Percentiles rank a stretch among this genome's conserved stretches.
Conservation (phyloP, 2,113 vertebrate species). For the Entomyzon cyanotis region DNA sequence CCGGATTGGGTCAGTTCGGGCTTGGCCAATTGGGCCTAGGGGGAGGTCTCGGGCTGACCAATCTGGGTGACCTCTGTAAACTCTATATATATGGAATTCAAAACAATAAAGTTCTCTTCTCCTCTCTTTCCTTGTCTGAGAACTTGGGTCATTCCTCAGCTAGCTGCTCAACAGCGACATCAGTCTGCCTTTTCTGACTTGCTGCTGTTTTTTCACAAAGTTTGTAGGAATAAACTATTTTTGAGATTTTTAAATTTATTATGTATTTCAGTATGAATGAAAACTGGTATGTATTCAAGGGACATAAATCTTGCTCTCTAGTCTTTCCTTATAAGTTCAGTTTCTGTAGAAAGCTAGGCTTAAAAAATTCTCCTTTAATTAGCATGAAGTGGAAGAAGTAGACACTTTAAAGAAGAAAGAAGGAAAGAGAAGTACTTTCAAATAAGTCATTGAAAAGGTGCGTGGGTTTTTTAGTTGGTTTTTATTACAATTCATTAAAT, state of each 20-base stretch:
- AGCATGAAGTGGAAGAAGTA: background rate
- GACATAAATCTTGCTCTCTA: background rate
- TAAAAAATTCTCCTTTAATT: background rate
- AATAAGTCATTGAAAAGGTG: background rate
- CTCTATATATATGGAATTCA: too few species aligned
- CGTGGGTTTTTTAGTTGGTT: background rate
- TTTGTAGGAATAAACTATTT: background rate
- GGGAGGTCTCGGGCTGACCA: too few species aligned
- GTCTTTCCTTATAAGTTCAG: background rate
- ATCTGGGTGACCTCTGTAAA: too few species aligned
- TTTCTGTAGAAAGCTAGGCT: background rate
- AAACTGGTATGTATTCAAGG: background rate
- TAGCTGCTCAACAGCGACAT: too few species aligned
- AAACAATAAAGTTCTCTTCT: too few species aligned
- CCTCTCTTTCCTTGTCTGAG: too few species aligned
- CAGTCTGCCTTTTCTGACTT: background rate
- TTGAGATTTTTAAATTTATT: background rate
- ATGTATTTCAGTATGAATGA: background rate
- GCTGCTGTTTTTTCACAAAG: background rate
- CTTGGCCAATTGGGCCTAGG: too few species aligned
- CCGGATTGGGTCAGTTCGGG: too few species aligned
- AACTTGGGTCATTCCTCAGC: too few species aligned
- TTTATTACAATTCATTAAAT: background rate
- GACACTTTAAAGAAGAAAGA: background rate
- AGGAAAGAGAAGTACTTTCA: background rate